Conservation (phyloP, 1,140 invertebrate species). For the Lasioglossum baleicum region DNA sequence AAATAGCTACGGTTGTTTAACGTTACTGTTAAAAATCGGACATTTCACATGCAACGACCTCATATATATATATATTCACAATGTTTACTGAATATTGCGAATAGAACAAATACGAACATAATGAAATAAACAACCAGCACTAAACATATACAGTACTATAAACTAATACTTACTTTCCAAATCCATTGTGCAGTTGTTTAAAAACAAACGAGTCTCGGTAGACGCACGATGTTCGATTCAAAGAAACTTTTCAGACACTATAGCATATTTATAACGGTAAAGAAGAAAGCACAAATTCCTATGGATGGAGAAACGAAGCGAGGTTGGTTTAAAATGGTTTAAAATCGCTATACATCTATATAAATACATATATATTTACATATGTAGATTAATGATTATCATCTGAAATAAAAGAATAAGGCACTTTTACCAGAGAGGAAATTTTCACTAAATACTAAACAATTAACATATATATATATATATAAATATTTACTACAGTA, state of each 20-base stretch:
- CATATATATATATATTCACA: neutral
- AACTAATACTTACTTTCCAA: constrained; percentile 20
- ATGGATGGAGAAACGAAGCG: constrained; percentile 3
- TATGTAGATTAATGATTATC: no score
- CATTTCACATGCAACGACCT: no score
- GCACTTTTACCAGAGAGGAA: neutral
- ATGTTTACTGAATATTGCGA: neutral
- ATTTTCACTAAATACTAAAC: neutral
- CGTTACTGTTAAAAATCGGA: no score
- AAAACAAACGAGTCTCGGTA: neutral
- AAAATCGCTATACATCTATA: constrained; percentile 7
- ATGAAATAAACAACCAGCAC: neutral
- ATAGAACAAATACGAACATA: no score
- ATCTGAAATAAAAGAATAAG: neutral
- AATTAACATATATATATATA: no score
- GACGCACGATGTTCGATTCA: neutral
- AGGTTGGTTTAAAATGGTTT: no score
- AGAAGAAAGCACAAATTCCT: constrained; percentile 11
- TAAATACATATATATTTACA: no score
- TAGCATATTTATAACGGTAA: constrained; percentile 33
- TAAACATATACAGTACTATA: neutral
- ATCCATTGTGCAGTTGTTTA: constrained; percentile 25
- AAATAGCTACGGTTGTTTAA: no score
- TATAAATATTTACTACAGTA: no score
- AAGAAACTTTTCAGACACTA: no score